Base-by-base conservation (phyloP, 2,888 invertebrate species). In the Spilarctia lutea region DNA sequence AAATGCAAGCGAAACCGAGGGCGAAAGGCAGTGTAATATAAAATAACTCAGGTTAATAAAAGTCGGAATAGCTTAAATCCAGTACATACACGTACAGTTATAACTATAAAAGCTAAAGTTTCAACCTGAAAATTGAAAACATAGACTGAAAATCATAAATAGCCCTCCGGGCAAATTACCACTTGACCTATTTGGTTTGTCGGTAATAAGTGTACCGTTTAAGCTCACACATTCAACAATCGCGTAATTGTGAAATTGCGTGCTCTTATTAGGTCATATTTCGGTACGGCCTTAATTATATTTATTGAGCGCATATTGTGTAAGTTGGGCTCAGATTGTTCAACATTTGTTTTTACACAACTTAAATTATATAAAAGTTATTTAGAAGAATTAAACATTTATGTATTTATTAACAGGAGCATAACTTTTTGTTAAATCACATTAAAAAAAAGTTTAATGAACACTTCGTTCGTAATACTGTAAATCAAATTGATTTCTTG, bases 211-310 rank as follows among this genome's bases (percentile, higher is more conserved):
- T 63, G 63, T 48, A 52, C 72, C 76, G 52, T 75, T 80, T 75
- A 79, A 81, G 78, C 75, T 79, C 81, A 81, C 76, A 81, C 78
- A 74, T 80, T 80, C 71, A 71, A 75, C 76, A 81, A 83, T 79
- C 80, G 74, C 75, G 75, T 90, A 89, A 90, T 90, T 77, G 86
- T 78, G 33, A 67, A 79, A 85, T 90, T 84, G 89, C 90, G 90
- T 90, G 89, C 68, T 79, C 73, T 78, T 79, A 84, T 83, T 83
- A 80, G 83, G 75, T 81, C 82, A 82, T 85, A 85, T 87, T 86
- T 87, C 68, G 78, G 84, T 79, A 75, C 73, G 82, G 76, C 86
- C 87, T 87, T 85, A 86, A 88, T 86, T 85, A 85, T 83, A 79
- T 80, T 80, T 85, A 82, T 85, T 75, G 75, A 75, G 75, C 71